phyloP scores from a whole-genome alignment of 2,113 vertebrate genomes.

The Podiceps cristatus region DNA sequence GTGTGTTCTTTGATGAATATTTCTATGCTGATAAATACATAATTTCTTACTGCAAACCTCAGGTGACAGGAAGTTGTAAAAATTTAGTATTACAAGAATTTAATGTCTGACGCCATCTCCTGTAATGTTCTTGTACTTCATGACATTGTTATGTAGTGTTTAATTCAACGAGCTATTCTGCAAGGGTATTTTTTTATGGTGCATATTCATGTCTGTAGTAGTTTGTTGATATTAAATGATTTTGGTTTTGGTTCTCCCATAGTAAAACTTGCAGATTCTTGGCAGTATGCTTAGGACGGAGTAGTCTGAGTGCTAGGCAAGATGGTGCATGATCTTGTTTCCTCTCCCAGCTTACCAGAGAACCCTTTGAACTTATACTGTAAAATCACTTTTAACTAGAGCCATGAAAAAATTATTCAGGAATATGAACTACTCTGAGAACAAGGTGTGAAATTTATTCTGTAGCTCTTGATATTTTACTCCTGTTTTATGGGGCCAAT shows the following conservation, averaged over 20 bases:
- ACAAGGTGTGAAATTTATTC: conserved; percentile 41
- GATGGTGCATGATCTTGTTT: conserved; percentile 53
- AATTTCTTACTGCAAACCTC: background rate
- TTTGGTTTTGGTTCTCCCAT: background rate
- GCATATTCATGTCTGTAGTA: background rate
- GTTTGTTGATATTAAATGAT: background rate
- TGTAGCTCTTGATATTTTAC: conserved; percentile 13
- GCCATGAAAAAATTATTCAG: background rate
- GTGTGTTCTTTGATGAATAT: background rate
- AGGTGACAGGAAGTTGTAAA: conserved; percentile 53
- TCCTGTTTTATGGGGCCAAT: conserved; percentile 10
- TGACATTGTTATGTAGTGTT: conserved; percentile 53
- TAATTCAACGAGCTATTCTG: background rate
- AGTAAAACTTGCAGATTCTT: background rate
- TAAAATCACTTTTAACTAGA: conserved; percentile 7
- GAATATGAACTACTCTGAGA: background rate
- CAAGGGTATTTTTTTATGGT: background rate
- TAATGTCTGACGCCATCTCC: background rate
- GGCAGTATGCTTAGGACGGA: fast-evolving
- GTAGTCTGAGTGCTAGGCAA: background rate
- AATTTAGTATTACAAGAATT: conserved; percentile 17
- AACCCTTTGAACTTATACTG: conserved; percentile 16
- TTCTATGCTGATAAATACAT: background rate
- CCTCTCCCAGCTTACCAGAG: background rate
- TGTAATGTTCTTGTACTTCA: background rate